These are phyloP conservation scores for Glyphotaelius pellucidus DNA, from an alignment of 2,888 invertebrate species.

Conservation along the genomic window DNA sequence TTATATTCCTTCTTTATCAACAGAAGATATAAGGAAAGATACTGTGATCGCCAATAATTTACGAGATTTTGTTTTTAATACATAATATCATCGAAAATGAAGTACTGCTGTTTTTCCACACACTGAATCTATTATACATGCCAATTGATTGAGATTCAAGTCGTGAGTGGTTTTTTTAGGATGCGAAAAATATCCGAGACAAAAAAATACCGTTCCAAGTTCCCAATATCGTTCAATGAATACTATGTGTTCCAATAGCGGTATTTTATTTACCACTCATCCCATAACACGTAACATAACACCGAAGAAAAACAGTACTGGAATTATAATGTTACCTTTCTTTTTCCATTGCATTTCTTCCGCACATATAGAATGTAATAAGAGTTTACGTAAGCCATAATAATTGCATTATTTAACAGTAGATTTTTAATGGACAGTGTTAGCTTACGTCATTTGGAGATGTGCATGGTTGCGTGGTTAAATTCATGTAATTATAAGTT, in stretches of 20 bases:
- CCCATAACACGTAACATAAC: not conserved
- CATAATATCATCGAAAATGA: not conserved
- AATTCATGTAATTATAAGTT: not conserved
- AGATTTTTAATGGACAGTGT: not conserved
- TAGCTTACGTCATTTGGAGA: not conserved
- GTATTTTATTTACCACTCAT: not conserved
- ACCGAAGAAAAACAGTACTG: not conserved
- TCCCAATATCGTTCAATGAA: conserved; percentile 2
- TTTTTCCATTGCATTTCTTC: not conserved
- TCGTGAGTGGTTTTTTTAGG: not conserved
- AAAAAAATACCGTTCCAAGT: not conserved
- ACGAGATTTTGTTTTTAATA: not conserved
- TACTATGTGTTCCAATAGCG: not conserved
- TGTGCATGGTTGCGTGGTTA: not conserved
- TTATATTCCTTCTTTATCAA: too few species aligned
- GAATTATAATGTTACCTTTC: not conserved
- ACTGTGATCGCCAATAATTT: too few species aligned
- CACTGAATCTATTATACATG: not conserved
- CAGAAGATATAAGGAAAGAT: too few species aligned
- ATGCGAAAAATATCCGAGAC: not conserved
- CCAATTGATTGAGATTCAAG: not conserved
- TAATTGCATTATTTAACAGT: not conserved
- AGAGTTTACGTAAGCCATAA: not conserved
- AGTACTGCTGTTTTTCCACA: not conserved
- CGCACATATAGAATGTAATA: not conserved